A percentile compares a stretch with the other conserved stretches of the same genome.
phyloP scores from a whole-genome alignment of 2,888 invertebrate species.

The Heteromyza rotundicornis region DNA sequence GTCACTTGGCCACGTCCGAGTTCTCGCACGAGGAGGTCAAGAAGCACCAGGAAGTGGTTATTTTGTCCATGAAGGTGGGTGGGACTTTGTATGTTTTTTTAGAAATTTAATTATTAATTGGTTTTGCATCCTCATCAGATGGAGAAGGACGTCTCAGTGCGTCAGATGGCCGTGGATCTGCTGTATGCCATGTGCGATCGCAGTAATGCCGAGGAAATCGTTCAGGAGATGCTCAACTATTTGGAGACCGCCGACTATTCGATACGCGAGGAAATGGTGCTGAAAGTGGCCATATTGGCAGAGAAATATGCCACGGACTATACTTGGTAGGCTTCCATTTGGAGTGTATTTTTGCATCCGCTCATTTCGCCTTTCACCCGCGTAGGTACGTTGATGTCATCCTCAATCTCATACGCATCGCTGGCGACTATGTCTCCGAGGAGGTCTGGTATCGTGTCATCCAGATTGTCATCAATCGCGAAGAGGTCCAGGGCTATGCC shows the following conservation, averaged over 20 bases:
- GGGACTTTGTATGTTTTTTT: not conserved
- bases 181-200: constrained; percentile 99
- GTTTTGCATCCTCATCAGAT: constrained; percentile 66
- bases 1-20: constrained; percentile 97
- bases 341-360: not conserved
- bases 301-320: constrained; percentile 99
- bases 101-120: not conserved
- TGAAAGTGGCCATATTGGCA: constrained; percentile 98
- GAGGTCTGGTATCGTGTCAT: constrained; percentile 99
- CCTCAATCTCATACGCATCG: constrained; percentile 97
- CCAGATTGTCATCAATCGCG: constrained; percentile 98
- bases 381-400: constrained; percentile 90
- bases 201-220: constrained; percentile 98
- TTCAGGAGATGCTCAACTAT: constrained; percentile 99
- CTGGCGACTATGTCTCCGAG: constrained; percentile 99
- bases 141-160: constrained; percentile 97
- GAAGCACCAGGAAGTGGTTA: constrained; percentile 99
- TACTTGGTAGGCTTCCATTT: constrained; percentile 77
- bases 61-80: constrained; percentile 89
- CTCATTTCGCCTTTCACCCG: not conserved
- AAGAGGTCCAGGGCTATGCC: constrained; percentile 99
- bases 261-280: constrained; percentile 99
- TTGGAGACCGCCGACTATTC: constrained; percentile 99
- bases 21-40: constrained; percentile 99
- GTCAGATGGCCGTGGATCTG: constrained; percentile 97